Conservation (phyloP, 2,113 vertebrate genomes). For the Propithecus coquereli region DNA sequence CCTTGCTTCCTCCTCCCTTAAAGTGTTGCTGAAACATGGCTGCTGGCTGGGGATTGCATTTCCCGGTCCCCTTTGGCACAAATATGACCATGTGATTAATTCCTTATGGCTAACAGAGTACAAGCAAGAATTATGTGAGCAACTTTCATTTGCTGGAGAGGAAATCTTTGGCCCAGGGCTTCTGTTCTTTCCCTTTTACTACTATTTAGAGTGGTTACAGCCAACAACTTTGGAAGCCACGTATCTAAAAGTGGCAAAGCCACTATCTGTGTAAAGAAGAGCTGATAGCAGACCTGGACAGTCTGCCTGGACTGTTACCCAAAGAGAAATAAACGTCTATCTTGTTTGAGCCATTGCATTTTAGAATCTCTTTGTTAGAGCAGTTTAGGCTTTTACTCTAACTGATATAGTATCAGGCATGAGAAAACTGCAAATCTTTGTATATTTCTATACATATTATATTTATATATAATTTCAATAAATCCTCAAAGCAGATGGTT, state of each 20-base stretch:
- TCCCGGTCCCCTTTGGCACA: background rate
- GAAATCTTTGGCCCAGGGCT: background rate
- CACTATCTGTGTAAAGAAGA: background rate
- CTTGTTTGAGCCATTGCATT: background rate
- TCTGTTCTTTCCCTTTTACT: background rate
- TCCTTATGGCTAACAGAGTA: background rate
- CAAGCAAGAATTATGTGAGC: background rate
- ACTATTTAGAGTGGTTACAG: background rate
- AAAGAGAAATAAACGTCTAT: background rate
- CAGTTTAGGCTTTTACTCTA: background rate
- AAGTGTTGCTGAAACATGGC: background rate
- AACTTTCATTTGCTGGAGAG: background rate
- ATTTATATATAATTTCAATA: constrained; percentile 68
- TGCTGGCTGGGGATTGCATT: background rate
- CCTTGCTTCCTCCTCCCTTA: background rate
- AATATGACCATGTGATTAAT: background rate
- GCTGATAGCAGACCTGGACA: background rate
- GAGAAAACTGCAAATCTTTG: constrained; percentile 46
- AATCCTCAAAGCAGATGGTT: constrained; percentile 63
- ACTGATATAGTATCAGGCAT: constrained; percentile 8
- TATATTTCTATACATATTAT: background rate
- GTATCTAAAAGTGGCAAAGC: background rate
- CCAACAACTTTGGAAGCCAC: background rate
- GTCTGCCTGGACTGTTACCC: background rate
- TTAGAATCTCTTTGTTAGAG: background rate